Conservation (phyloP, 2,113 vertebrate species). For the Crotophaga sulcirostris region DNA sequence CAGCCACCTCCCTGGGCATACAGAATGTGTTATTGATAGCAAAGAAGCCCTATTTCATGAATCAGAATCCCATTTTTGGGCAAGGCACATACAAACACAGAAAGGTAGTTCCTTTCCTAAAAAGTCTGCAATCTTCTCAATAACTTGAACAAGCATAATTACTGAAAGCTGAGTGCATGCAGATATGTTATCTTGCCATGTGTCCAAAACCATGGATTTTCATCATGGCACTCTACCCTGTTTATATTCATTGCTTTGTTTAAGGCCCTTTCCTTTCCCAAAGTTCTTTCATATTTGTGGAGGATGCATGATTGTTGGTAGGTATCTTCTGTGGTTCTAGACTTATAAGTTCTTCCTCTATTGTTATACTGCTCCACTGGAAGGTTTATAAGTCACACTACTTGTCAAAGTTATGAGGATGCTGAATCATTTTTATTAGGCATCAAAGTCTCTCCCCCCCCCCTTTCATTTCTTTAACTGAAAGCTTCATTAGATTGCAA, state of each 20-base stretch:
- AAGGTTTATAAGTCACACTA: slow-evolving; percentile 14
- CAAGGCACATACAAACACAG: neutral
- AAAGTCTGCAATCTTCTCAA: neutral
- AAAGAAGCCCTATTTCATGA: neutral
- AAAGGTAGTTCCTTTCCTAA: neutral
- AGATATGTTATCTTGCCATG: neutral
- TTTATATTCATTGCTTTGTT: neutral
- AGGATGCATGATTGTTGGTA: neutral
- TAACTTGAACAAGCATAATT: neutral
- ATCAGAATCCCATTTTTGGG: neutral
- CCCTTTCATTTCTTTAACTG: slow-evolving; percentile 22
- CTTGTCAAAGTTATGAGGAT: slow-evolving; percentile 49
- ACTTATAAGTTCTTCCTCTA: neutral
- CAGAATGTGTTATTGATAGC: neutral
- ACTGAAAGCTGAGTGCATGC: neutral
- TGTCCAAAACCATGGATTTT: neutral
- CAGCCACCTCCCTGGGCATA: too few species aligned
- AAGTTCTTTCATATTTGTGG: neutral
- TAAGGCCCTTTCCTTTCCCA: neutral
- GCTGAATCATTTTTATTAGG: slow-evolving; percentile 60
- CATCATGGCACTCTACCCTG: neutral
- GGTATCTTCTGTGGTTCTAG: neutral
- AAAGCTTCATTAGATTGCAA: slow-evolving; percentile 64
- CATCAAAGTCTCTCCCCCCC: neutral
- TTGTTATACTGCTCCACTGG: neutral